A percentile compares a stretch with the other conserved stretches of the same genome.
Evolutionary conservation across 1,140 invertebrate species (phyloP).

Genomic region (Lepidotrigona ventralis): DNA sequence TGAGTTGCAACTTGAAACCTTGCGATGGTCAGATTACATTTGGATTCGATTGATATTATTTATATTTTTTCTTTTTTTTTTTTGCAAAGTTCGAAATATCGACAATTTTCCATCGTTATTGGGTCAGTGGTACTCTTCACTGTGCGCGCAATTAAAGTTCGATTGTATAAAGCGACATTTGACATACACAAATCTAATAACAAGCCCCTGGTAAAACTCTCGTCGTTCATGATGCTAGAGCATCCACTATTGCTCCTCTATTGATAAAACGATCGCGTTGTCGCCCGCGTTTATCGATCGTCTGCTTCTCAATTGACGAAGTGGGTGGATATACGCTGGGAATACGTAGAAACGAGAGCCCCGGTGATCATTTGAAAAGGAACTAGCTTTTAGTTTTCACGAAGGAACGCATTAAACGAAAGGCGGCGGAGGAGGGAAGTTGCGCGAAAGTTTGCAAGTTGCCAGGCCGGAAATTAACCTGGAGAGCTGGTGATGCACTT

Average conservation of each 20-base stretch:
- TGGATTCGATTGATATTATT: background rate
- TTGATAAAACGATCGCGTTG: background rate
- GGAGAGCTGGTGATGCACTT: constrained; percentile 18
- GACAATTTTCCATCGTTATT: too few species aligned
- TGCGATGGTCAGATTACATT: background rate
- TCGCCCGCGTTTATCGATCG: background rate
- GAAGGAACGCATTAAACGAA: background rate
- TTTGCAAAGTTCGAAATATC: too few species aligned
- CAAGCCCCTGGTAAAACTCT: too few species aligned
- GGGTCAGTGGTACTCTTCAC: too few species aligned
- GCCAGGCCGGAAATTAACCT: constrained; percentile 37
- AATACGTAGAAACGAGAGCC: background rate
- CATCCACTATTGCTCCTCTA: too few species aligned
- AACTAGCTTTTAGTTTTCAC: background rate
- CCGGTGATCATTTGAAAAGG: background rate
- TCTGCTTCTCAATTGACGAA: background rate
- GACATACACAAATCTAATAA: too few species aligned
- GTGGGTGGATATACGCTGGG: too few species aligned
- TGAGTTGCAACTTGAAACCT: background rate
- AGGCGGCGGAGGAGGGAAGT: background rate
- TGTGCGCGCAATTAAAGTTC: too few species aligned
- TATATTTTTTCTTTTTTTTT: too few species aligned
- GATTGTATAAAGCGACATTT: too few species aligned
- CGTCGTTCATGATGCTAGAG: too few species aligned
- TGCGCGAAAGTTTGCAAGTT: constrained; percentile 12